Evolutionary conservation across 2,797 vertebrate genomes (phyloP), one percentile per base, ranked within the genome.

Genomic region (Gymnothorax reevesii): DNA sequence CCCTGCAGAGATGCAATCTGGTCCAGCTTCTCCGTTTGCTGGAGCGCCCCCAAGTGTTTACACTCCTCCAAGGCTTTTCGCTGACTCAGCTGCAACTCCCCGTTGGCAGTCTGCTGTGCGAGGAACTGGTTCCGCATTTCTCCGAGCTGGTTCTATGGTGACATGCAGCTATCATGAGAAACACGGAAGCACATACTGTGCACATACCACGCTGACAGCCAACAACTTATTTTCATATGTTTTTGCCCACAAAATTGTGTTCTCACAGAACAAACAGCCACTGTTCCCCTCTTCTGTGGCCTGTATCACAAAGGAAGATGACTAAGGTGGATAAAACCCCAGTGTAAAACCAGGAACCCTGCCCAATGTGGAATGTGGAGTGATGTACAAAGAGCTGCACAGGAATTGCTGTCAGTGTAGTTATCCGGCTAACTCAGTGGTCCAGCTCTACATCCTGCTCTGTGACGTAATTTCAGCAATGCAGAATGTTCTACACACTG

Each of bases 41-140:
- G 88, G 83, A 94, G 93, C 4, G 88, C 25, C 0, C 93, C 20
- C 80, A 84, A 91, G 84, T 94, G 94, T 79, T 88, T 88, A 0
- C 94, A 93, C 59, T 8, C 88, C 88, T 95, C 94, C 25, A 90
- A 66, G 0, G 84, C 55, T 86, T 90, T 93, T 0, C 93, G 91
- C 12, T 95, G 94, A 7, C 94, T 93, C 55, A 95, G 89, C 2
- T 89, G 94, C 59, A 94, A 85, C 80, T 90, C 90, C 52, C 93
- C 94, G 88, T 95, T 94, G 88, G 94, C 93, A 27, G 92, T 86
- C 86, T 95, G 95, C 86, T 95, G 88, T 15, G 94, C 93, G 13
- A 92, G 87, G 25, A 95, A 87, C 88, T 95, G 94, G 85, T 93
- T 95, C 90, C 93, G 95, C 9, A 95, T 89, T 3, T 95, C 95